Evolutionary conservation across 1,140 invertebrate genomes (phyloP), one percentile per base, ranked within the genome.

Genomic region (Drosophila pseudoananassae): DNA sequence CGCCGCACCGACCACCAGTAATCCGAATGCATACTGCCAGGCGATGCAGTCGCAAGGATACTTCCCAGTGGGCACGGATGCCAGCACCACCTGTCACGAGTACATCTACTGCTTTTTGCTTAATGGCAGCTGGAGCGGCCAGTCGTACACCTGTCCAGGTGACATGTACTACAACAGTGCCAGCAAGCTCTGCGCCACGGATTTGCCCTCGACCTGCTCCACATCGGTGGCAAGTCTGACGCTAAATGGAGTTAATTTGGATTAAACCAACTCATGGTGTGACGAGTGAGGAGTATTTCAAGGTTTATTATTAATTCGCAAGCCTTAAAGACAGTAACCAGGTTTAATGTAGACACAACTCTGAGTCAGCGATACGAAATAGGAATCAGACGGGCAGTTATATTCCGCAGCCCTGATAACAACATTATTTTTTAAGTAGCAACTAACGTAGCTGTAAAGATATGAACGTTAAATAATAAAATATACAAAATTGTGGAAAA

Each of bases 391-490:
- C 0, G 72, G 8, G 33, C 90, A 91, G 2, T 56, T 65, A 5
- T 84, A 72, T 51, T 91, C 89, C 7, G 2, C 38, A 0, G 79
- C 83, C 4, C 6, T 58, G 2, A 83, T 49, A 17, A 72, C 70
- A 15, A 63, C 52, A 2, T 45, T 57, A 1, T 54, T 65, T 0
- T 31, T 57, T 33, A 69, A 77, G 46, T 80, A 76, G 63, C 90
- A 91, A 60, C 75, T 76, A 9, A 91, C 55, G 45, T 91, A 91
- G 29, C 90, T 91, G 60, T 25, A 83, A 90, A 78, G 46, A 69
- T 57, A 75, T 47, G 51, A 23, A 46, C 9, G 43, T 46, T 25
- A 17, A 46, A 31, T 0, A 23, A 14, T 3, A 17, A 1, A 38
- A 47, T 49, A 17, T 15, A n/a, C 7, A 36, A 4, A 29, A 31